phyloP scores from a whole-genome alignment of 2,797 vertebrate genomes.

The Anas acuta region DNA sequence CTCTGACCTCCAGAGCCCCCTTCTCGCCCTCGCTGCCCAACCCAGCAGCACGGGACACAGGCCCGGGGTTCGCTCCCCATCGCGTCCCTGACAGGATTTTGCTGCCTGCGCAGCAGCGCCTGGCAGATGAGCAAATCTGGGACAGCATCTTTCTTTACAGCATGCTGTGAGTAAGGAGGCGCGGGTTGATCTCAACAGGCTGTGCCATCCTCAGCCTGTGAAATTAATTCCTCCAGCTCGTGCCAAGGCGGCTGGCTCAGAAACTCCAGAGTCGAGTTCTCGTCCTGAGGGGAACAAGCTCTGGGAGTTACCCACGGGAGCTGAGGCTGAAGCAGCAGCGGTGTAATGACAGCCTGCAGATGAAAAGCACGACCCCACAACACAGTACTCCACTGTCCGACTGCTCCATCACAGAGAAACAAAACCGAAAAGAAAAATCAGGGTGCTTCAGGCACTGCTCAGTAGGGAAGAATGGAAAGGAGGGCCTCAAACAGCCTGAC shows the following conservation, averaged over 20 bases:
- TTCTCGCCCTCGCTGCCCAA: not conserved
- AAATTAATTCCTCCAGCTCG: not conserved
- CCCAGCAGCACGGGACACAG: accelerated
- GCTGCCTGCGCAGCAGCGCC: not conserved
- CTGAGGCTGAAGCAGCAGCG: not conserved
- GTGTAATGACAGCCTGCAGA: not conserved
- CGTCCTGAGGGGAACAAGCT: not conserved
- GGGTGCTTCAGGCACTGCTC: not conserved
- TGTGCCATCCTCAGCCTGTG: not conserved
- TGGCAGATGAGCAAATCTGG: not conserved
- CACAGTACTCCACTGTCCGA: too few relatives aligned
- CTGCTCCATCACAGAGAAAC: not conserved
- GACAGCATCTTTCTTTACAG: not conserved
- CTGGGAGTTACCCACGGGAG: not conserved
- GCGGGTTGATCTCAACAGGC: not conserved
- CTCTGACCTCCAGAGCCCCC: not conserved
- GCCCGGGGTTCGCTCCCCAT: not conserved
- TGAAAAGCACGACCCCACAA: not conserved
- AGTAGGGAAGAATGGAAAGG: not conserved
- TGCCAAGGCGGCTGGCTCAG: not conserved
- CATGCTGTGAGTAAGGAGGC: not conserved
- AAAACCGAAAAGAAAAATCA: not conserved
- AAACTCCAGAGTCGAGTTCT: not conserved
- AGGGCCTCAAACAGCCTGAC: not conserved
- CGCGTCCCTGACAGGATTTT: not conserved